phyloP scores from a whole-genome alignment of 2,888 invertebrate genomes.

The Caradrina kadenii region DNA sequence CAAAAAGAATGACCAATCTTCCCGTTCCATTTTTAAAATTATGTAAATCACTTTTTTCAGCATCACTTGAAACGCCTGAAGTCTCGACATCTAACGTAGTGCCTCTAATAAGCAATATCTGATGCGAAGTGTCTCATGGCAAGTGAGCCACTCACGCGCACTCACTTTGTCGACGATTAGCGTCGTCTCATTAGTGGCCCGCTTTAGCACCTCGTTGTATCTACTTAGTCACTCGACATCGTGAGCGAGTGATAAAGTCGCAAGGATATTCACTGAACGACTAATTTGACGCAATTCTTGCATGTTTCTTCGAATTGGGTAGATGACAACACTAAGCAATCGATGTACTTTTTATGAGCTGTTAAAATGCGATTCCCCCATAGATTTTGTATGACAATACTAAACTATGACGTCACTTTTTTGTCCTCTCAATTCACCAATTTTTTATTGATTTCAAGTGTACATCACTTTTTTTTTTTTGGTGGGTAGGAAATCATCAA shows the following conservation, averaged over 20 bases:
- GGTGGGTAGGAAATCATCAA: no score
- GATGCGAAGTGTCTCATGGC: constrained; percentile 55
- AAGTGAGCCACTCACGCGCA: constrained; percentile 65
- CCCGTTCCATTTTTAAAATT: neutral
- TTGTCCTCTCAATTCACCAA: no score
- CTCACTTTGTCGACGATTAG: constrained; percentile 79
- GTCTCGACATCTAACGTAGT: constrained; percentile 25
- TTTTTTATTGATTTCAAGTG: no score
- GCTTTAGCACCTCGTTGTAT: constrained; percentile 59
- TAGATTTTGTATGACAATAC: no score
- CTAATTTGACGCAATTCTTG: constrained; percentile 30
- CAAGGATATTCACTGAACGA: constrained; percentile 39
- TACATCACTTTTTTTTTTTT: no score
- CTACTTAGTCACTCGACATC: constrained; percentile 49
- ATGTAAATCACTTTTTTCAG: constrained; percentile 33
- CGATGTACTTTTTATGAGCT: no score
- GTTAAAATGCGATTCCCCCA: no score
- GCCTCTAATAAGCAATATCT: constrained; percentile 61
- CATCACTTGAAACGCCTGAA: constrained; percentile 3
- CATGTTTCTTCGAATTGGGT: constrained; percentile 19
- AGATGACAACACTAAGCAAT: no score
- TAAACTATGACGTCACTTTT: no score
- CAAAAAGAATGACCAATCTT: neutral
- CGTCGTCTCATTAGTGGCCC: constrained; percentile 72
- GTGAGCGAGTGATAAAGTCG: constrained; percentile 60